phyloP scores from a whole-genome alignment of 2,113 vertebrate genomes.

The Leucopternis melanops region DNA sequence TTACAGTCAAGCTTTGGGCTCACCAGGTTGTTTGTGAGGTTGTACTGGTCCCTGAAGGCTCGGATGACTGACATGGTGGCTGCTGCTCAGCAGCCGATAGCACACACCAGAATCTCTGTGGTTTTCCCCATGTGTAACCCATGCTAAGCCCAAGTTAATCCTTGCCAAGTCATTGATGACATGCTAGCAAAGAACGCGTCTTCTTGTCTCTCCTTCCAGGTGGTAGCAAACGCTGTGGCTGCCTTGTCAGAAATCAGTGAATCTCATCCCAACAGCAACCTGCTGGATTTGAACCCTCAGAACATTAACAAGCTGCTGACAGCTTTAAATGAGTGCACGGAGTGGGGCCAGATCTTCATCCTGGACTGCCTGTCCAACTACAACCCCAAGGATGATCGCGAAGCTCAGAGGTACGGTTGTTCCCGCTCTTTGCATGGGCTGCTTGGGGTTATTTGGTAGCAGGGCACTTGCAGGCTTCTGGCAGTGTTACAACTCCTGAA shows the following conservation, averaged over 20 bases:
- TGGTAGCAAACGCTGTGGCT: constrained; percentile 96
- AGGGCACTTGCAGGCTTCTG: not conserved
- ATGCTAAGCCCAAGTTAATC: not conserved
- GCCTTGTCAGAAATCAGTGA: constrained; percentile 97
- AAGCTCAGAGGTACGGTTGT: constrained; percentile 89
- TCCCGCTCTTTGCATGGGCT: not conserved
- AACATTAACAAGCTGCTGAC: constrained; percentile 99
- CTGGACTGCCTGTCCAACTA: constrained; percentile 98
- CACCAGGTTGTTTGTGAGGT: not conserved
- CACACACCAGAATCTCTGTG: not conserved
- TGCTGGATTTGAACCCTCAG: constrained; percentile 97
- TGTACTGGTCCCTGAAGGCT: not conserved
- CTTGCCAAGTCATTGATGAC: not conserved
- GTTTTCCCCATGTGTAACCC: not conserved
- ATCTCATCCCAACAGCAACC: constrained; percentile 97
- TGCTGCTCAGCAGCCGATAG: not conserved
- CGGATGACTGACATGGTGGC: not conserved
- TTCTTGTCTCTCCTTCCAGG: constrained; percentile 67
- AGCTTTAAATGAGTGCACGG: constrained; percentile 94
- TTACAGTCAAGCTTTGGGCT: not conserved
- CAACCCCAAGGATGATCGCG: constrained; percentile 95
- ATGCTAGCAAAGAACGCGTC: not conserved
- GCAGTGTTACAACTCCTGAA: not conserved
- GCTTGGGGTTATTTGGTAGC: not conserved
- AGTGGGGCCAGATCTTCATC: constrained; percentile 99